Conservation (phyloP, 2,888 invertebrate species). For the Nomada goodeniana region DNA sequence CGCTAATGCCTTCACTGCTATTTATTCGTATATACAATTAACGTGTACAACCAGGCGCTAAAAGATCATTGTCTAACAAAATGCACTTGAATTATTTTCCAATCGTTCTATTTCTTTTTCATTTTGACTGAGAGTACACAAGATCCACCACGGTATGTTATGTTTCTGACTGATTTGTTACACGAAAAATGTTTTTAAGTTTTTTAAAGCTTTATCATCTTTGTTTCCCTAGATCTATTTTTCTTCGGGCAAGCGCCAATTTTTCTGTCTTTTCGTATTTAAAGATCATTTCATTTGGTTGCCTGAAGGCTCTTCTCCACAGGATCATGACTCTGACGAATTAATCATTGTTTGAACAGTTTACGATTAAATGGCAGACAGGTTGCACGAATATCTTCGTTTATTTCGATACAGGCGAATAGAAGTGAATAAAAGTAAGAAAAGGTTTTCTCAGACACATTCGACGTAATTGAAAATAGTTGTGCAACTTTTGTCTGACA, state of each 20-base stretch:
- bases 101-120: background rate
- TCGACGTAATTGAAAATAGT: background rate
- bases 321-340: background rate
- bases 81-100: background rate
- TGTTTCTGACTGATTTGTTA: conserved; percentile 16
- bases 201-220: no score
- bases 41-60: conserved; percentile 26
- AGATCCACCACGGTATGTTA: conserved; percentile 15
- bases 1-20: conserved; percentile 41
- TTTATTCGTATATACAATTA: conserved; percentile 27
- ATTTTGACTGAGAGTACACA: conserved; percentile 7
- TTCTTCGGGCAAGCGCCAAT: conserved; percentile 7
- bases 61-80: conserved; percentile 24
- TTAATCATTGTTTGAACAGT: background rate
- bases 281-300: background rate
- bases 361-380: background rate
- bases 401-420: no score
- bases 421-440: no score
- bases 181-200: background rate
- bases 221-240: conserved; percentile 1
- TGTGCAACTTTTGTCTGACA: background rate
- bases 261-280: background rate
- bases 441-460: no score
- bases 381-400: no score
- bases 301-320: conserved; percentile 34